Base-by-base conservation (phyloP, 2,113 vertebrate species). In the Callospermophilus lateralis region DNA sequence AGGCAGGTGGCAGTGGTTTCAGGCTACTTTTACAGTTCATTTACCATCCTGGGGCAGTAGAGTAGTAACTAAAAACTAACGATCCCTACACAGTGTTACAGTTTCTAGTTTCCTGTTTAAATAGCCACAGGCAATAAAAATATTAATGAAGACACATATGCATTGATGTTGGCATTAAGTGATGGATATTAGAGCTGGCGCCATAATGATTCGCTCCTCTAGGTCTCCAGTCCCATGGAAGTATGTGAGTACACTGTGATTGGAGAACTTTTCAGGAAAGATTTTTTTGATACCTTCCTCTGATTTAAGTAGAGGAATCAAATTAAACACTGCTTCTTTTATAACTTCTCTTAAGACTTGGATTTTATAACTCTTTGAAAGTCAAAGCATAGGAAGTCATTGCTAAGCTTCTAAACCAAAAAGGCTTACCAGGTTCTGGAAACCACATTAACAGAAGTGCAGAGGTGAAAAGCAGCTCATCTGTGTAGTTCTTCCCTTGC, bases 11-110 rank as follows among this genome's bases (percentile, higher is more conserved):
- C 84, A 79, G 92, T 96, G 96, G 97, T 98, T 97, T 93, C 11
- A 1, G 98, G 98, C 98, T 98, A 96, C 98, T 98, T 98, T 98
- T 99, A 97, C 97, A 97, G 98, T 98, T 98, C 98, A 98, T 98
- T 99, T 98, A 97, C 97, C 55, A 48, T 96, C 96, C 84, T 37
- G 96, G 97, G 97, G 77, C 96, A 98, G 97, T 97, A 96, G 95
- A 94, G 95, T 93, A 95, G 97, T 98, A 98, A 98, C 97, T 98
- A 98, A 98, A 98, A 98, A 93, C 98, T 98, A 99, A 98, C 86
- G 97, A 98, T 98, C 98, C 98, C 92, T 96, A 58, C 73, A 89
- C 90, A 93, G 22, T 97, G 95, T 97, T 98, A 98, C 85, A 93
- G 94, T 98, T 97, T 97, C 96, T 89, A 97, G 95, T 89, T 92